A percentile compares a stretch with the other conserved stretches of the same genome.
These are phyloP conservation scores for Neomorphus geoffroyi DNA, from an alignment of 2,797 vertebrate genomes.

Conservation along the genomic window DNA sequence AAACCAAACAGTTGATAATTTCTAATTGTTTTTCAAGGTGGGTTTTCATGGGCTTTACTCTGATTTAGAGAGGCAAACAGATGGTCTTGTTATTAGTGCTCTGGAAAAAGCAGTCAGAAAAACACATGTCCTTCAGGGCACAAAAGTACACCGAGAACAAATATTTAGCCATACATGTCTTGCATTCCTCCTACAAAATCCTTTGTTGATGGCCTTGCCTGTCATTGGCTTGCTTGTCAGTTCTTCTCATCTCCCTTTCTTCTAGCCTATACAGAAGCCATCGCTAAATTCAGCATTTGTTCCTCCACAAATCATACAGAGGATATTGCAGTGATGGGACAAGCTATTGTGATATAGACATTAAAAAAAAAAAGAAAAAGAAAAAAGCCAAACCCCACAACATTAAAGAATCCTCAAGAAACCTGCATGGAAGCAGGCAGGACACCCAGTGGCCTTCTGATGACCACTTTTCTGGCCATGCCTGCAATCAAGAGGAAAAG, in stretches of 20 bases:
- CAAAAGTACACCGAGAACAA: constrained; percentile 19
- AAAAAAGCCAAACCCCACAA: too few species aligned
- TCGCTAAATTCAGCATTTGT: not conserved
- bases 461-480: not conserved
- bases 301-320: not conserved
- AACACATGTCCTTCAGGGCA: constrained; percentile 33
- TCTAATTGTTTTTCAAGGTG: constrained; percentile 57
- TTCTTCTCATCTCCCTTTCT: not conserved
- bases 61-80: constrained; percentile 58
- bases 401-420: not conserved
- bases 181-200: not conserved
- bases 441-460: not conserved
- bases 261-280: not conserved
- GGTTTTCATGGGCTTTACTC: constrained; percentile 35
- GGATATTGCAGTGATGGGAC: not conserved
- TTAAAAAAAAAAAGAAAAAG: not conserved
- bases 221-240: not conserved
- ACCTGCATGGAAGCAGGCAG: not conserved
- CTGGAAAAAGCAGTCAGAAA: constrained; percentile 35
- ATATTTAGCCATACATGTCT: constrained; percentile 9
- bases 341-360: not conserved
- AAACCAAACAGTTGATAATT: constrained; percentile 61
- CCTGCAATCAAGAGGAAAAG: not conserved
- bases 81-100: constrained; percentile 54
- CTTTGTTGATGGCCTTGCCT: constrained; percentile 1